Percentiles rank a stretch among this genome's conserved stretches.
These are phyloP conservation scores for Lasioglossum pauxillum DNA, from an alignment of 2,888 invertebrate species.

Conservation along the genomic window DNA sequence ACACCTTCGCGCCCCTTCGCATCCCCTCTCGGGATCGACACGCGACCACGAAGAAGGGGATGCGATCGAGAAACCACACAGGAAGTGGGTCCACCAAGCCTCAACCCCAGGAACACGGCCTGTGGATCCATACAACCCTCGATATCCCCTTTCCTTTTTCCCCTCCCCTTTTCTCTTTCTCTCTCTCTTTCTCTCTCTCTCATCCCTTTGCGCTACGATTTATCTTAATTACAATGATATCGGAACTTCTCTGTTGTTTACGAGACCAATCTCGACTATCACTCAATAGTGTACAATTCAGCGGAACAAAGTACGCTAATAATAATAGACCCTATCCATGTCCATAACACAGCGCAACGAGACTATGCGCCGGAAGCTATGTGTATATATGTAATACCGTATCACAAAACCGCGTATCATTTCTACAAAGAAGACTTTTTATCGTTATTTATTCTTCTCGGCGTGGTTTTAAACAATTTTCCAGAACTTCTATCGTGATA, in stretches of 20 bases:
- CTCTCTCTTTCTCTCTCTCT: too few relatives aligned
- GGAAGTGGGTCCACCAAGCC: neutral
- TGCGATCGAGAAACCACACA: conserved; percentile 35
- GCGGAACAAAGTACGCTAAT: neutral
- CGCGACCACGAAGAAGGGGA: conserved; percentile 56
- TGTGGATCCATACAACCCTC: neutral
- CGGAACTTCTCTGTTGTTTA: neutral
- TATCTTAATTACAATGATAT: neutral
- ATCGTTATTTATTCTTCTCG: neutral
- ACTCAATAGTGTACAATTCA: neutral
- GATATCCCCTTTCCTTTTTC: neutral
- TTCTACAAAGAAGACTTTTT: too few relatives aligned
- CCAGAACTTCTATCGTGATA: neutral
- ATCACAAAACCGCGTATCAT: too few relatives aligned
- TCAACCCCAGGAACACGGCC: neutral
- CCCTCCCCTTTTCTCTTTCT: too few relatives aligned
- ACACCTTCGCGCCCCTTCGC: conserved; percentile 44
- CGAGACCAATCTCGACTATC: neutral
- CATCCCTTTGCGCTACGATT: neutral
- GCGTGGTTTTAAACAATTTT: neutral
- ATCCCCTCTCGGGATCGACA: conserved; percentile 54
- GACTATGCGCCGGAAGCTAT: neutral
- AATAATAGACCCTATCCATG: neutral
- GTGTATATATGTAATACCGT: too few relatives aligned
- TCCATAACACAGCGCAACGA: neutral